These are phyloP conservation scores for Mohoua ochrocephala DNA, from an alignment of 2,113 vertebrate species.

Conservation along the genomic window DNA sequence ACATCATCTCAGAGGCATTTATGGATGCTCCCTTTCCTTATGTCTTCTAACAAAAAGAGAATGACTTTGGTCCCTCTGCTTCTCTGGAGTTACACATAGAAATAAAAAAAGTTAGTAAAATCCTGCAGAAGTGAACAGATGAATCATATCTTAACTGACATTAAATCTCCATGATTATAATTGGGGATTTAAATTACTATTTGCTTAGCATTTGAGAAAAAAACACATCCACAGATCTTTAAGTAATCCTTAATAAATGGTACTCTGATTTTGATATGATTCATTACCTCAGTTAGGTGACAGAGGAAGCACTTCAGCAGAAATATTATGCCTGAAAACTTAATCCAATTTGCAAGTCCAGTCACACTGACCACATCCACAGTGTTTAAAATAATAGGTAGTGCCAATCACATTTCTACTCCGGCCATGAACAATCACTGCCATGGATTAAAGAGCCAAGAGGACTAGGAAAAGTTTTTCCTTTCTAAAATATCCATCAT, in stretches of 20 bases:
- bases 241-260: not conserved
- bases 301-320: not conserved
- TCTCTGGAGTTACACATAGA: not conserved
- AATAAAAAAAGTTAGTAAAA: not conserved
- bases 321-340: not conserved
- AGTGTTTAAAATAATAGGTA: not conserved
- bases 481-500: not conserved
- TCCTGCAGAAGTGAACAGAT: not conserved
- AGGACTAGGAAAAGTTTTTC: not conserved
- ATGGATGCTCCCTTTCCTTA: not conserved
- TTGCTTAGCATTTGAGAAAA: not conserved
- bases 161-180: not conserved
- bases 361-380: not conserved
- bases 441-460: not conserved
- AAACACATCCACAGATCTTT: not conserved
- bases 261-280: not conserved
- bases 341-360: not conserved
- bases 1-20: not conserved
- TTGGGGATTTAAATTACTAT: not conserved
- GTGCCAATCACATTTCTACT: not conserved
- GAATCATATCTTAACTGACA: not conserved
- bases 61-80: not conserved
- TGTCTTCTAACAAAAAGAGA: not conserved
- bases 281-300: not conserved
- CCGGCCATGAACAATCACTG: not conserved